Evolutionary conservation across 2,888 invertebrate species (phyloP).

Genomic region (Disparrhopalites patrizii): DNA sequence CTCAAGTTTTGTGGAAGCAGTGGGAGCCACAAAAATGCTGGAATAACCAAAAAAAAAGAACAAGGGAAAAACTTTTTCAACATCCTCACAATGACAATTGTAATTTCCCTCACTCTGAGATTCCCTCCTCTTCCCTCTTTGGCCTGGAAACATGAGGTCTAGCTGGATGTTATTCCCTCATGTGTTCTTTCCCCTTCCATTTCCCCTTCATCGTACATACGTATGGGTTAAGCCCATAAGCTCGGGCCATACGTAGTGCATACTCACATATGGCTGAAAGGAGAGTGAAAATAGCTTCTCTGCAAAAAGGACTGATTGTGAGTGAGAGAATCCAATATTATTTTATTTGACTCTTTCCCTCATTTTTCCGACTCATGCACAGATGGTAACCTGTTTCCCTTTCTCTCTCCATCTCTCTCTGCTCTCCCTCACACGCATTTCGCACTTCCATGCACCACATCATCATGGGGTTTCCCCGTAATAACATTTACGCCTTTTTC

Average conservation of each 20-base stretch:
- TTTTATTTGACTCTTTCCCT: conserved; percentile 32
- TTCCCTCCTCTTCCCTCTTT: too few relatives aligned
- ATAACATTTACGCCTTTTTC: neutral
- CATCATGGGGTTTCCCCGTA: neutral
- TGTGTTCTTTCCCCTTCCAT: too few relatives aligned
- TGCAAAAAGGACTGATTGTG: too few relatives aligned
- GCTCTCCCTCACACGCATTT: too few relatives aligned
- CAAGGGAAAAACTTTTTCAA: conserved; percentile 1
- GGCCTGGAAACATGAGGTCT: too few relatives aligned
- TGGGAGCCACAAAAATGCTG: neutral
- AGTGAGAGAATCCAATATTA: conserved; percentile 34
- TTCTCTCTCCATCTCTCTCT: too few relatives aligned
- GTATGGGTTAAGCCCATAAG: too few relatives aligned
- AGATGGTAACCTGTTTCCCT: conserved; percentile 28
- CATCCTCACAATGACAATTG: conserved; percentile 22
- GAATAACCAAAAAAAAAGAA: neutral
- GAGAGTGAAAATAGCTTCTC: too few relatives aligned
- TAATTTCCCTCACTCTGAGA: conserved; percentile 21
- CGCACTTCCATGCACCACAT: neutral
- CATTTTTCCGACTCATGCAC: conserved; percentile 32
- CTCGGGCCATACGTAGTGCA: too few relatives aligned
- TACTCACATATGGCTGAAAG: neutral
- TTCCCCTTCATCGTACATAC: too few relatives aligned
- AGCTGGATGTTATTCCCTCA: too few relatives aligned
- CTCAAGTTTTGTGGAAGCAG: conserved; percentile 13